A percentile compares a stretch with the other conserved stretches of the same genome.
Evolutionary conservation across 1,140 invertebrate species (phyloP).

Genomic region (Pseudobourletiella spinata): DNA sequence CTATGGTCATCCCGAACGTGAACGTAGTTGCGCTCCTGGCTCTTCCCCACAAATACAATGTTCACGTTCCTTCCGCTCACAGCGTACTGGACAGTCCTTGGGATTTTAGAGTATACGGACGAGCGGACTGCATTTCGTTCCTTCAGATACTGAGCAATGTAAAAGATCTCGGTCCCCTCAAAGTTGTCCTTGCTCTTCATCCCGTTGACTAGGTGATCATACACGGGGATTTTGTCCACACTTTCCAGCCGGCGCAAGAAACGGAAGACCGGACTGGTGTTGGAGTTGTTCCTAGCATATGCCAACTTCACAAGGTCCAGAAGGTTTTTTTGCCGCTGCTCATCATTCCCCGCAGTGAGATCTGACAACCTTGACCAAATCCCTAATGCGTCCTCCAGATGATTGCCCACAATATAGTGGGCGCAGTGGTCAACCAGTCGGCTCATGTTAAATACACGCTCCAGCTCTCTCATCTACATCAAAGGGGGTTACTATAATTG

Average conservation of each 20-base stretch:
- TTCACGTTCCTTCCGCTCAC: slow-evolving; percentile 2
- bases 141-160: slow-evolving; percentile 8
- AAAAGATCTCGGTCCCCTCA: slow-evolving; percentile 1
- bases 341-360: not conserved
- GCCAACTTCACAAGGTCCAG: not conserved
- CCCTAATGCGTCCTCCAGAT: not conserved
- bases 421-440: slow-evolving; percentile 3
- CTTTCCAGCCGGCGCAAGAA: not conserved
- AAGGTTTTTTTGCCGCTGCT: not conserved
- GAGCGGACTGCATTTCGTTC: slow-evolving; percentile 4
- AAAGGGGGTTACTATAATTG: too few species aligned
- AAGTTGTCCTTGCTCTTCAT: slow-evolving; percentile 5
- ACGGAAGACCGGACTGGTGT: not conserved
- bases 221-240: not conserved
- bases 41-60: not conserved
- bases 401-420: not conserved
- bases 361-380: not conserved
- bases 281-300: slow-evolving; percentile 3
- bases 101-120: slow-evolving; percentile 3
- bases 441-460: slow-evolving; percentile 1
- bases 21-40: not conserved
- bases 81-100: slow-evolving; percentile 3
- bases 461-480: slow-evolving; percentile 1
- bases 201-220: slow-evolving; percentile 2
- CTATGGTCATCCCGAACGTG: slow-evolving; percentile 10